A percentile compares a stretch with the other conserved stretches of the same genome.
Evolutionary conservation across 2,113 vertebrate genomes (phyloP).

Genomic region (Plectropomus leopardus): DNA sequence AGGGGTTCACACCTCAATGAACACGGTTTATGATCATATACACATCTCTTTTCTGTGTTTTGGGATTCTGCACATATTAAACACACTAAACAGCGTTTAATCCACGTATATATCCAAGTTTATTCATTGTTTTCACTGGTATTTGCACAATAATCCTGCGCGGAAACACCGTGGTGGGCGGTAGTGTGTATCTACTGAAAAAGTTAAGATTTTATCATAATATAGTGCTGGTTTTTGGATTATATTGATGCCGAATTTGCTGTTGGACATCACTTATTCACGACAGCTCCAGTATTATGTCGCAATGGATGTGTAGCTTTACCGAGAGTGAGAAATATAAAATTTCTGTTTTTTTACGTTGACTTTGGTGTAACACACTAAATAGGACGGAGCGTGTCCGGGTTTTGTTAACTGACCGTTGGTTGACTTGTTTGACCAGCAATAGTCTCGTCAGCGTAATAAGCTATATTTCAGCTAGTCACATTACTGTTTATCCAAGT

Average conservation of each 20-base stretch:
- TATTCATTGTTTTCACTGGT: neutral
- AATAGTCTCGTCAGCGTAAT: neutral
- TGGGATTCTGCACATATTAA: neutral
- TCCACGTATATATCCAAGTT: neutral
- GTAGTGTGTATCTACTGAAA: constrained; percentile 17
- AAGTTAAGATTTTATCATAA: constrained; percentile 48
- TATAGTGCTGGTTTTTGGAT: neutral
- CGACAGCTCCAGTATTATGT: accelerated
- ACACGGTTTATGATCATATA: neutral
- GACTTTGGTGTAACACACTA: constrained; percentile 29
- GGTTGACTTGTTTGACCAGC: neutral
- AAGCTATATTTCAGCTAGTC: no score
- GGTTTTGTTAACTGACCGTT: constrained; percentile 11
- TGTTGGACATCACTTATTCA: accelerated
- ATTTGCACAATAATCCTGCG: constrained; percentile 9
- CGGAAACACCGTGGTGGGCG: constrained; percentile 29
- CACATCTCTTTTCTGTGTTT: no score
- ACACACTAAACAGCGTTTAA: neutral
- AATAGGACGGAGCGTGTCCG: constrained; percentile 17
- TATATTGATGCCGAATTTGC: constrained; percentile 28
- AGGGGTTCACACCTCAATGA: constrained; percentile 10
- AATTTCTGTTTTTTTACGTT: neutral
- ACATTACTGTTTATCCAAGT: neutral
- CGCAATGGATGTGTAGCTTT: accelerated
- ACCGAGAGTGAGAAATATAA: neutral